Percentiles rank a stretch among this genome's conserved stretches.
These are phyloP conservation scores for Procambarus virginalis DNA, from an alignment of 1,140 invertebrate genomes.

Conservation along the genomic window DNA sequence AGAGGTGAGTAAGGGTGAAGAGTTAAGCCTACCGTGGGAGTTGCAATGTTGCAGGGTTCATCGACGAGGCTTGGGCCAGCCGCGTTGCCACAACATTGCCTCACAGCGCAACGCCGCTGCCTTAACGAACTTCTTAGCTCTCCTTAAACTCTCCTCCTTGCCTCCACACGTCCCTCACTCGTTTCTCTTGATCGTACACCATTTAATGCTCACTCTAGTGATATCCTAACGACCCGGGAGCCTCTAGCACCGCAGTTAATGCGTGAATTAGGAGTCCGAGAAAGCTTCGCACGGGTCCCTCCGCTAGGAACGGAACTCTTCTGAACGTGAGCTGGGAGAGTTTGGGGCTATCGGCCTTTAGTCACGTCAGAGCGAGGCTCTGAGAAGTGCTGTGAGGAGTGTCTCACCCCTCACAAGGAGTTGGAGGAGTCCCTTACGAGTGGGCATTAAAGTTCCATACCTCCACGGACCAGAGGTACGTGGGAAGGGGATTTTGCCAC, in stretches of 20 bases:
- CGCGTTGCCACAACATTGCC: not conserved
- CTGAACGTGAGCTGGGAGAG: constrained; percentile 37
- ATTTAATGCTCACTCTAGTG: not conserved
- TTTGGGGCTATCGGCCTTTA: constrained; percentile 66
- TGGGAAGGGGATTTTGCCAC: not conserved
- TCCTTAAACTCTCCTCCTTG: not conserved
- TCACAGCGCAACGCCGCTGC: constrained; percentile 6
- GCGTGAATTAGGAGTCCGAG: constrained; percentile 32
- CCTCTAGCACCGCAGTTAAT: not conserved
- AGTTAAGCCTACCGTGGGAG: constrained; percentile 38
- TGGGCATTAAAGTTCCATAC: not conserved
- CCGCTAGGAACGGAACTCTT: constrained; percentile 27
- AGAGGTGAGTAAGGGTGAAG: not conserved
- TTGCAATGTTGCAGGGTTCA: constrained; percentile 34
- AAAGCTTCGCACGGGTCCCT: constrained; percentile 43
- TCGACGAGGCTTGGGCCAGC: constrained; percentile 18
- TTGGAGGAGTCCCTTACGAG: not conserved
- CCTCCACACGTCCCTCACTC: not conserved
- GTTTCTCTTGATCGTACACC: not conserved
- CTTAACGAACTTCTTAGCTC: constrained; percentile 26
- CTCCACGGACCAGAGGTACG: not conserved
- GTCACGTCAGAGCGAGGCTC: constrained; percentile 47
- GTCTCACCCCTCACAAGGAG: not conserved
- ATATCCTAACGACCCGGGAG: not conserved
- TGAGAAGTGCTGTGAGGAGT: constrained; percentile 27